Base-by-base conservation (phyloP, 2,888 invertebrate genomes). In the Vanessa cardui region DNA sequence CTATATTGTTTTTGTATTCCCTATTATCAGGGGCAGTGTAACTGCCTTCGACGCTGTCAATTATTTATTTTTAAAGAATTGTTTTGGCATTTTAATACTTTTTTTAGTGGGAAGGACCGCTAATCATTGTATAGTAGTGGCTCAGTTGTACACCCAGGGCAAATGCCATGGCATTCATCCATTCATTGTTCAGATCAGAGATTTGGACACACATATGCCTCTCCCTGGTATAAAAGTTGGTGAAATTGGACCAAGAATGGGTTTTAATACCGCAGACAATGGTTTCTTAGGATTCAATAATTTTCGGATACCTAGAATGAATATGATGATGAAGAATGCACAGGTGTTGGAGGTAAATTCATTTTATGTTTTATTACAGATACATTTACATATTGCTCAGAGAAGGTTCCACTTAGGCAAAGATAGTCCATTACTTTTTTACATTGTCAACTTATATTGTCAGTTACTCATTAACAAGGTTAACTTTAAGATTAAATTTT, bases 261-360 rank as follows among this genome's bases (percentile, higher is more conserved):
- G 98, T 7, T 96, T 98, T 93, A 97, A 97, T 79, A 94, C 94
- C 0, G 96, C 96, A 4, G 98, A 99, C 82, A 99, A 99, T 84
- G 99, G 99, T 0, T 99, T 96, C 84, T 88, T 99, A 64, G 96
- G 97, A 0, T 96, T 99, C 65, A 94, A 97, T 60, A 94, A 97
- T 76, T 96, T 97, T 8, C 94, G 98, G 76, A 96, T 99, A 83
- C 98, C 99, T 0, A 93, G 98, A 64, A 94, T 94, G n/a, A 93
- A 97, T 73, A 97, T 99, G 98, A 86, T 99, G 47, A 99, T 99
- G 99, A 97, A 97, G 86, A 96, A 98, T 86, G 96, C 97, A 8
- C 95, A 98, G 92, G 97, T 98, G 77, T 84, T 94, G 52, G 88
- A 94, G 85, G 94, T 94, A 81, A 54, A 54, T 18, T 49, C 1